A percentile compares a stretch with the other conserved stretches of the same genome.
Conservation (phyloP, 2,888 invertebrate genomes). For the Dynastes maya region DNA sequence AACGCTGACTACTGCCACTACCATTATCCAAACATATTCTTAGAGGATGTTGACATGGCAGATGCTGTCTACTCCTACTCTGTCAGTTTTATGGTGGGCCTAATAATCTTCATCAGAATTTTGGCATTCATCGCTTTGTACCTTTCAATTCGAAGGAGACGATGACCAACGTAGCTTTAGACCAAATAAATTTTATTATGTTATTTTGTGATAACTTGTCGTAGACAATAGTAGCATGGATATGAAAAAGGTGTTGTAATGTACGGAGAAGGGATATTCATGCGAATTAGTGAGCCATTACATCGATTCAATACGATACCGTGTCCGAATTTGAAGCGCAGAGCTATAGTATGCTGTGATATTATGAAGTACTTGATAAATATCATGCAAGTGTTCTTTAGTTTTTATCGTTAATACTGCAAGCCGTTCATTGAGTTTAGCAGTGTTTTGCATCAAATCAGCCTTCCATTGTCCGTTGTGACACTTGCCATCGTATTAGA, state of each 20-base stretch:
- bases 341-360: constrained; percentile 39
- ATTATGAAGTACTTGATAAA: constrained; percentile 40
- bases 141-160: constrained; percentile 46
- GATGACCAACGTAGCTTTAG: constrained; percentile 42
- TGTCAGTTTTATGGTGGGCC: constrained; percentile 76
- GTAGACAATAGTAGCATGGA: neutral
- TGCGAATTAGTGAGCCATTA: constrained; percentile 2
- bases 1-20: constrained; percentile 84
- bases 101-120: constrained; percentile 78
- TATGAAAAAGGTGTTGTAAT: neutral
- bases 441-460: neutral
- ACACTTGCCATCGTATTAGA: too few relatives aligned
- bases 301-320: neutral
- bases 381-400: neutral
- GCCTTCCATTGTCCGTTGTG: too few relatives aligned
- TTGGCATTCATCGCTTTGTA: constrained; percentile 71
- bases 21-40: constrained; percentile 79
- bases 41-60: constrained; percentile 83
- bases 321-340: constrained; percentile 8
- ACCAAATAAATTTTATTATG: neutral
- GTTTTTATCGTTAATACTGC: constrained; percentile 4
- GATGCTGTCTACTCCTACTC: constrained; percentile 79
- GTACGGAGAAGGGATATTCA: neutral
- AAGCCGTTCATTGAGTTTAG: neutral
- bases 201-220: constrained; percentile 25